Base-by-base conservation (phyloP, 2,797 vertebrate genomes). In the Sebastes steindachneri region DNA sequence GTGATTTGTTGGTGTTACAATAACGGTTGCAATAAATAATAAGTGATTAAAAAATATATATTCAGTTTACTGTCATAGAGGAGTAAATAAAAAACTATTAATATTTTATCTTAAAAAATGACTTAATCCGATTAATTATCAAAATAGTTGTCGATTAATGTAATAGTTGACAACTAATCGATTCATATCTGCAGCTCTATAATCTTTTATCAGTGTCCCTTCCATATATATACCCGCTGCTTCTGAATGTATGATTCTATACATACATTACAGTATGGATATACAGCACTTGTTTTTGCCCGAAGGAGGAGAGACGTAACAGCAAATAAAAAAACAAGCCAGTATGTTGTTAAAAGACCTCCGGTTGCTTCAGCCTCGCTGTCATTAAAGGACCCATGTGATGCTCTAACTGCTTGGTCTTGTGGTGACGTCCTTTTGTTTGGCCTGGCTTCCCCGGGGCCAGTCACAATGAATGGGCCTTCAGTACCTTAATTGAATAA, bases 401-500 rank as follows among this genome's bases (percentile, higher is more conserved):
- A 92, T 86, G 76, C 73, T 86, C 58, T 76, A 66, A 82, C 60
- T 69, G 78, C 67, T 59, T 77, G 72, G 31, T 71, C 59, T 77
- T 74, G 62, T 82, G 29, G 59, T 87, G 85, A 90, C 35, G 31
- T 89, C 69, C 33, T 69, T 9, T 19, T 83, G 75, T 75, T 82
- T 81, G 66, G 78, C 73, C 68, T 65, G 59, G 2, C 54, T 63
- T 77, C 71, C 84, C 68, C 4, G 54, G 84, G 86, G 90, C 82
- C 60, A 37, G 25, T 31, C 19, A 31, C 12, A 82, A 86, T 87
- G 77, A 93, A 91, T 82, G 79, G 11, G 75, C 60, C 75, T 78
- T 91, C 68, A 84, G 83, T 83, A 68, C 15, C 64, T 68, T 77
- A 80, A 86, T 72, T 81, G 60, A 86, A 88, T 88, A 79, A 73